Evolutionary conservation across 2,113 vertebrate species (phyloP).

Genomic region (Cettia cetti): DNA sequence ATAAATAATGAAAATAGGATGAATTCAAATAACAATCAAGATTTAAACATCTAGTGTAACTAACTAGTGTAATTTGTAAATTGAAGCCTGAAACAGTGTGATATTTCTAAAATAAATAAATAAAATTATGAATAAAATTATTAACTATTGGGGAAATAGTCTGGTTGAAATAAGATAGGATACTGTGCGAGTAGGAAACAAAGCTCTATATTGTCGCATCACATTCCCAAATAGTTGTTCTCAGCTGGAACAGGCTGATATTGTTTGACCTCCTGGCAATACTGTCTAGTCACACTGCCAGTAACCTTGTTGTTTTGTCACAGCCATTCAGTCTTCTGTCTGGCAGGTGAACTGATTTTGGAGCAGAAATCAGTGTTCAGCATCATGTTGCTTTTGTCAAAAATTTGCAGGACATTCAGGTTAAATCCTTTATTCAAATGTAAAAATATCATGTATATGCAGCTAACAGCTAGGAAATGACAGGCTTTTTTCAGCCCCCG

Average conservation of each 20-base stretch:
- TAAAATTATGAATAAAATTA: not conserved
- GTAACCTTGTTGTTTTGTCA: not conserved
- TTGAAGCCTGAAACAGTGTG: not conserved
- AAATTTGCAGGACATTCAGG: not conserved
- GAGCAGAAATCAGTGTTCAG: not conserved
- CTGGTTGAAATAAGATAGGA: conserved; percentile 1
- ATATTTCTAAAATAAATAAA: not conserved
- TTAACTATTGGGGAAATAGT: not conserved
- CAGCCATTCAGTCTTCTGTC: not conserved
- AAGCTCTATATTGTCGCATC: not conserved
- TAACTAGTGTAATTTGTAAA: not conserved
- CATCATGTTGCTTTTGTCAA: not conserved
- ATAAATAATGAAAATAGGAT: not conserved
- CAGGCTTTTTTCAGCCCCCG: not conserved
- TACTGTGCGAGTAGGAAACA: not conserved
- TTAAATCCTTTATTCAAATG: not conserved
- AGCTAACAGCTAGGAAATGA: not conserved
- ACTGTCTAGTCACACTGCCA: not conserved
- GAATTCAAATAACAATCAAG: not conserved
- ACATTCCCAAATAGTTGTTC: conserved; percentile 22
- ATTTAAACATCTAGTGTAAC: not conserved
- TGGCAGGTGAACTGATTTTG: not conserved
- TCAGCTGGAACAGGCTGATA: not conserved
- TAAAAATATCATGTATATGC: not conserved
- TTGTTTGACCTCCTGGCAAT: conserved; percentile 31